Percentiles rank a stretch among this genome's conserved stretches.
Conservation (phyloP, 2,113 vertebrate genomes). For the Spea multiplicata region DNA sequence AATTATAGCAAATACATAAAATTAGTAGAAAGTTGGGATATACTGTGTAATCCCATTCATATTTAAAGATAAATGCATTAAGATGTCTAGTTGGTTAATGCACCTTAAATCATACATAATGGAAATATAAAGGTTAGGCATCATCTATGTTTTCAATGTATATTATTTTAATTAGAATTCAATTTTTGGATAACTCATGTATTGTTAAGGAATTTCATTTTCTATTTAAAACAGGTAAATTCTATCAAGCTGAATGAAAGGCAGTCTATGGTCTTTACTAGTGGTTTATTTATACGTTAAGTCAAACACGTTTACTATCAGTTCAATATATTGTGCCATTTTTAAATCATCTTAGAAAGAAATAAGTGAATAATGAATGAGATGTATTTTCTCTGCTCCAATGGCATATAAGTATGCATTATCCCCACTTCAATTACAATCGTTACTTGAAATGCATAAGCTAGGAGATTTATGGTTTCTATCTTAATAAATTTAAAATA, state of each 20-base stretch:
- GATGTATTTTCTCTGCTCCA: conserved; percentile 68
- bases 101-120: neutral
- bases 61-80: neutral
- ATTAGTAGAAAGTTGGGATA: too few species aligned
- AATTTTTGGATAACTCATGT: conserved; percentile 1
- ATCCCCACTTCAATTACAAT: conserved; percentile 78
- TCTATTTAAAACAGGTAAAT: neutral
- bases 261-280: neutral
- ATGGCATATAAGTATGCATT: conserved; percentile 70
- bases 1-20: too few species aligned
- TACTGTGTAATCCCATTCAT: neutral
- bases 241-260: neutral
- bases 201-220: neutral
- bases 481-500: conserved; percentile 80
- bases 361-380: conserved; percentile 71
- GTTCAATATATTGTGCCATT: conserved; percentile 17
- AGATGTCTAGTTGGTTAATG: neutral
- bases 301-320: conserved; percentile 10
- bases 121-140: neutral
- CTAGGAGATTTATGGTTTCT: conserved; percentile 71
- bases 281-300: conserved; percentile 16
- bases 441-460: conserved; percentile 79
- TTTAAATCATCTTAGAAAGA: conserved; percentile 30
- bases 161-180: neutral
- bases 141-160: neutral